Evolutionary conservation across 2,797 vertebrate genomes (phyloP).

Genomic region (Trachurus trachurus): DNA sequence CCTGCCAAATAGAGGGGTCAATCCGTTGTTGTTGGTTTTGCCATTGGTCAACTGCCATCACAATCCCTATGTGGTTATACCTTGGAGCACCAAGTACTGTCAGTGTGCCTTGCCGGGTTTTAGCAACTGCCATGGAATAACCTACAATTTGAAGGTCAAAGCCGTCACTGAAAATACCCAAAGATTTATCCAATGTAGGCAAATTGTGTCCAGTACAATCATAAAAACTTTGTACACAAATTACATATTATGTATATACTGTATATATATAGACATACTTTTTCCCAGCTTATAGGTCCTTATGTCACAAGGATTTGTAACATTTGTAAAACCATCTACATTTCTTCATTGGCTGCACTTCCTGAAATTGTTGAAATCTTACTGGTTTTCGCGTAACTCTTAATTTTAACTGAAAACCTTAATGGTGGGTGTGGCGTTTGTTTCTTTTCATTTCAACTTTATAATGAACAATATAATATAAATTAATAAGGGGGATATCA

Average conservation of each 20-base stretch:
- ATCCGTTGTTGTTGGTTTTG: slow-evolving; percentile 7
- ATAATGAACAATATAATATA: too few species aligned
- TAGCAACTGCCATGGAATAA: slow-evolving; percentile 81
- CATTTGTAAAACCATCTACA: neutral
- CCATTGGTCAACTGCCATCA: accelerated
- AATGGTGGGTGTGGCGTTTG: neutral
- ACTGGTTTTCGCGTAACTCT: neutral
- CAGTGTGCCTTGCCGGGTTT: accelerated
- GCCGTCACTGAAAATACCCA: neutral
- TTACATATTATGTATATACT: too few species aligned
- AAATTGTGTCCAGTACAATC: too few species aligned
- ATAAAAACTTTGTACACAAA: too few species aligned
- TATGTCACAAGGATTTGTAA: neutral
- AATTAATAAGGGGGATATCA: neutral
- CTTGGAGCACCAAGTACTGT: slow-evolving; percentile 83
- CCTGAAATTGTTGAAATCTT: neutral
- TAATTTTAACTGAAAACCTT: too few species aligned
- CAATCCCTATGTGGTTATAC: slow-evolving; percentile 78
- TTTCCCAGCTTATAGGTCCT: neutral
- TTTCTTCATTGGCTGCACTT: neutral
- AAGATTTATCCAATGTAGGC: neutral
- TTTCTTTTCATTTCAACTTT: neutral
- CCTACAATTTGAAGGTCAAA: slow-evolving; percentile 65
- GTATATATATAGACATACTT: neutral
- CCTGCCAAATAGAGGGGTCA: slow-evolving; percentile 58